These are phyloP conservation scores for Cygnus olor DNA, from an alignment of 2,797 vertebrate species.

Conservation along the genomic window DNA sequence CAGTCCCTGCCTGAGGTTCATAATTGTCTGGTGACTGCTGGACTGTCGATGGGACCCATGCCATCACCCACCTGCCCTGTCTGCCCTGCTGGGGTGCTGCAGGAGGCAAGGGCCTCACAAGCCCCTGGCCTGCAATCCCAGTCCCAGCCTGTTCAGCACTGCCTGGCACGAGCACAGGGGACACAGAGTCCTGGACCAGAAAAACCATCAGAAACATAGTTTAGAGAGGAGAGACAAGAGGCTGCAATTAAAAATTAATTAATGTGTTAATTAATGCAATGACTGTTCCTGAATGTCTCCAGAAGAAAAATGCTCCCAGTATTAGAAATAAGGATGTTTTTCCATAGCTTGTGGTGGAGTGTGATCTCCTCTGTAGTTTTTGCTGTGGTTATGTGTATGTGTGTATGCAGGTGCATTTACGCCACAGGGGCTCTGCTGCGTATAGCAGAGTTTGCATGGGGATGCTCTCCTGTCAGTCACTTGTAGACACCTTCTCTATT, in stretches of 20 bases:
- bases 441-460: not conserved
- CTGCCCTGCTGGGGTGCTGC: not conserved
- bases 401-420: not conserved
- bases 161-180: not conserved
- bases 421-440: not conserved
- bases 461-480: rapidly evolving
- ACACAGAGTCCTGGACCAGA: not conserved
- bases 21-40: not conserved
- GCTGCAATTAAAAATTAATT: not conserved
- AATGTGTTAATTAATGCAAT: not conserved
- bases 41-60: not conserved
- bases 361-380: not conserved
- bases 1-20: too few species aligned
- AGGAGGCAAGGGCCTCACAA: not conserved
- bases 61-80: not conserved
- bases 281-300: not conserved
- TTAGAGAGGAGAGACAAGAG: not conserved
- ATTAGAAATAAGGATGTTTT: not conserved
- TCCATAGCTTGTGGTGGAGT: rapidly evolving
- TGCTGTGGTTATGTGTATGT: not conserved
- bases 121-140: too few species aligned
- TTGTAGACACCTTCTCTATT: not conserved
- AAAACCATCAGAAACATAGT: not conserved
- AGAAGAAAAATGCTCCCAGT: not conserved
- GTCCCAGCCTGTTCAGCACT: too few species aligned